Evolutionary conservation across 2,797 vertebrate species (phyloP).

Genomic region (Rhynchonycteris naso): DNA sequence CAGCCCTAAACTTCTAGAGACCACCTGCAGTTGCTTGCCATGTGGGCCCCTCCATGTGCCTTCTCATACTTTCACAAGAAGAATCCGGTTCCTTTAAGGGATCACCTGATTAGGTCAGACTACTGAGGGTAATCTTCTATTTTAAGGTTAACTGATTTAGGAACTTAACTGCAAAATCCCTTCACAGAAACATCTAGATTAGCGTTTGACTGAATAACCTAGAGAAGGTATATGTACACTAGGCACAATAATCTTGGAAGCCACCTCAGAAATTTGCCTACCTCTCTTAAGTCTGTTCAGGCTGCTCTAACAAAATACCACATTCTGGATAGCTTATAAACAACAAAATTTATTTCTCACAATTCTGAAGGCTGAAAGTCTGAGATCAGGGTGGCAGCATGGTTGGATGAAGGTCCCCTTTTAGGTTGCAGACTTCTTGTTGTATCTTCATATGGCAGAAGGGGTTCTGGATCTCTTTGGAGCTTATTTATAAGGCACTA

Average conservation of each 20-base stretch:
- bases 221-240: not conserved
- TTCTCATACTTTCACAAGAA: not conserved
- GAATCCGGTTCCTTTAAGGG: not conserved
- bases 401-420: not conserved
- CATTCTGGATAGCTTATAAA: not conserved
- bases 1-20: not conserved
- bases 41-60: not conserved
- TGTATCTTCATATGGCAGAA: not conserved
- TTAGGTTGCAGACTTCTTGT: not conserved
- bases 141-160: not conserved
- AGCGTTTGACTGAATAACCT: not conserved
- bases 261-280: not conserved
- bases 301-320: not conserved
- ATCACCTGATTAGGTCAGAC: not conserved
- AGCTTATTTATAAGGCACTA: not conserved
- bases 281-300: not conserved
- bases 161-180: not conserved
- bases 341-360: not conserved
- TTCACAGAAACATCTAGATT: not conserved
- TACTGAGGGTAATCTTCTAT: not conserved
- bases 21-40: not conserved
- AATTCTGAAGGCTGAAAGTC: not conserved
- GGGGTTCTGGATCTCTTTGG: not conserved
- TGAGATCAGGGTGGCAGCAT: not conserved
- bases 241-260: not conserved